A percentile compares a stretch with the other conserved stretches of the same genome.
Conservation (phyloP, 2,888 invertebrate species). For the Ganaspis brasiliensis region DNA sequence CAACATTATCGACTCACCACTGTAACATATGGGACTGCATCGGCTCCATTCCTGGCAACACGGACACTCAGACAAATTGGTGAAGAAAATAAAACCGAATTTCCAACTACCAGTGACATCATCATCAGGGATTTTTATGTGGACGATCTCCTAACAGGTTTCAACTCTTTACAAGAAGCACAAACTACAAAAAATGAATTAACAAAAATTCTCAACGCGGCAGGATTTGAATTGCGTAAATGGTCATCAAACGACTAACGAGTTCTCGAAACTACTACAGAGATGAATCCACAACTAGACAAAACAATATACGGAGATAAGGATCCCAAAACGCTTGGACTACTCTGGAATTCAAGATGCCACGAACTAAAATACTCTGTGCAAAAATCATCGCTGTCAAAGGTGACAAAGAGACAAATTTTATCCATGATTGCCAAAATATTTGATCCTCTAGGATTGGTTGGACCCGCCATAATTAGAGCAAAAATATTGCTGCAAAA, state of each 20-base stretch:
- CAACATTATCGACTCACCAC: slow-evolving; percentile 6
- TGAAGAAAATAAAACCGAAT: too few relatives aligned
- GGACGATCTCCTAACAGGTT: background rate
- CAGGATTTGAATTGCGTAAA: background rate
- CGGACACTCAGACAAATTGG: background rate
- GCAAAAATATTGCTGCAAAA: slow-evolving; percentile 47
- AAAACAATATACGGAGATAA: background rate
- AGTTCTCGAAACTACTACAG: background rate
- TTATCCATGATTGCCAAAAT: slow-evolving; percentile 28
- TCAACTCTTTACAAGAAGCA: background rate
- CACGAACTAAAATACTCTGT: too few relatives aligned
- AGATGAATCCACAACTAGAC: background rate
- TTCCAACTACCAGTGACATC: too few relatives aligned
- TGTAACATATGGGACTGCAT: slow-evolving; percentile 18
- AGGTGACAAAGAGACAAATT: too few relatives aligned
- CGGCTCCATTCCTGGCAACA: slow-evolving; percentile 5
- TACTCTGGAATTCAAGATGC: too few relatives aligned
- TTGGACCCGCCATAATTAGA: slow-evolving; percentile 48
- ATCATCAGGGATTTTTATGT: too few relatives aligned
- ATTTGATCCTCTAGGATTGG: slow-evolving; percentile 50
- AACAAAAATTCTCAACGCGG: background rate
- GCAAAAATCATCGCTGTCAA: too few relatives aligned
- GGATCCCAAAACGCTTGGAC: background rate
- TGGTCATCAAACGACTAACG: background rate
- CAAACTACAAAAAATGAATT: background rate